A percentile compares a stretch with the other conserved stretches of the same genome.
Conservation (phyloP, 2,797 vertebrate genomes). For the Halcyon leucocephala region DNA sequence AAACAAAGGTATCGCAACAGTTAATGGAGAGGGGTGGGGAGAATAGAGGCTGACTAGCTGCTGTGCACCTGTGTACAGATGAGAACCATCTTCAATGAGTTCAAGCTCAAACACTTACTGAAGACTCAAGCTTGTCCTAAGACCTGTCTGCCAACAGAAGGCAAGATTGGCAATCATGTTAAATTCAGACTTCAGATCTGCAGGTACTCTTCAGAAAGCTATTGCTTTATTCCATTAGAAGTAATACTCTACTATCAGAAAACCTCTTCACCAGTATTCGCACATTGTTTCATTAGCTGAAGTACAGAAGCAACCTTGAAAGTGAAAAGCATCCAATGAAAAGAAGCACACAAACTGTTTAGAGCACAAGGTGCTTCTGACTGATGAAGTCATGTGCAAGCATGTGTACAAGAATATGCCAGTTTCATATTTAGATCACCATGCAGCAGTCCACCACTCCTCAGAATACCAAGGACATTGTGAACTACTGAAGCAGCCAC, state of each 20-base stretch:
- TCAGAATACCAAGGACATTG: not conserved
- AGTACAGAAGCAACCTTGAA: not conserved
- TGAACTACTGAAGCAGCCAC: not conserved
- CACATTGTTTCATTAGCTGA: not conserved
- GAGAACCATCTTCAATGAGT: not conserved
- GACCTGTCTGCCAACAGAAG: not conserved
- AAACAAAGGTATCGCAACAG: not conserved
- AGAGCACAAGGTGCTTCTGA: not conserved
- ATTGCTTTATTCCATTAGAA: not conserved
- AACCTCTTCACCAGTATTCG: not conserved
- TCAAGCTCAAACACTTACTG: not conserved
- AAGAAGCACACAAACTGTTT: not conserved
- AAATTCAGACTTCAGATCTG: not conserved
- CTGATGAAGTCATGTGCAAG: not conserved
- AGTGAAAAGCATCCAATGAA: not conserved
- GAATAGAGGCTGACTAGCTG: not conserved
- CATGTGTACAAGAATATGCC: rapidly evolving
- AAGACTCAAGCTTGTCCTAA: not conserved
- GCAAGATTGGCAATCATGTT: not conserved
- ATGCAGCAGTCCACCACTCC: not conserved
- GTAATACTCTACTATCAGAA: not conserved
- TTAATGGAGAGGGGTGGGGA: not conserved
- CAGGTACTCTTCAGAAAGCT: not conserved
- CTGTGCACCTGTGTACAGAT: not conserved
- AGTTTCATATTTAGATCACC: constrained; percentile 1